Evolutionary conservation across 2,797 vertebrate genomes (phyloP).

Genomic region (Tympanoctomys barrerae): DNA sequence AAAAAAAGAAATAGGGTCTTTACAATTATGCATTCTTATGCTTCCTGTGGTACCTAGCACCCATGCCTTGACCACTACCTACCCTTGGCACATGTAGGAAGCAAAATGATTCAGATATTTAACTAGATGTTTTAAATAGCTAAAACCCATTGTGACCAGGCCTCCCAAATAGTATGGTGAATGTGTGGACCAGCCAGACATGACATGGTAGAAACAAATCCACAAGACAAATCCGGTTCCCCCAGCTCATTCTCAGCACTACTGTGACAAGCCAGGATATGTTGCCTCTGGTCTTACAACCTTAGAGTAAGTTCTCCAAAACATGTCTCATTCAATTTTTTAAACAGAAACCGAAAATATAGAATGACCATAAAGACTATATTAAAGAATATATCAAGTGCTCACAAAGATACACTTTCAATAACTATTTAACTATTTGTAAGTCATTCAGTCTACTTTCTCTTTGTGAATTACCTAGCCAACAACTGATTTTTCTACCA

Average conservation of each 20-base stretch:
- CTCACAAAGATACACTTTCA: conserved; percentile 8
- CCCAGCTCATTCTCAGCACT: background rate
- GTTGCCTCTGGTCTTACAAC: background rate
- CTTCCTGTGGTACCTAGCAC: background rate
- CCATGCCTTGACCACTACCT: background rate
- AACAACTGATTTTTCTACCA: conserved; percentile 34
- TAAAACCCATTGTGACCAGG: background rate
- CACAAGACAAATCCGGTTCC: background rate
- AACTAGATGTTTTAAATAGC: background rate
- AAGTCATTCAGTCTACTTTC: background rate
- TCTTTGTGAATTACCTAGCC: conserved; percentile 6
- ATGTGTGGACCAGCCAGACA: background rate
- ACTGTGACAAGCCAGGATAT: background rate
- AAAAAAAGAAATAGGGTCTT: background rate
- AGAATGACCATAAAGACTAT: background rate
- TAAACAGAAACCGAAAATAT: conserved; percentile 16
- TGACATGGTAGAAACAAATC: conserved; percentile 55
- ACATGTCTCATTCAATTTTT: background rate
- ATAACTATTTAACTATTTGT: conserved; percentile 25
- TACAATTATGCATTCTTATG: background rate
- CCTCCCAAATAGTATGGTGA: background rate
- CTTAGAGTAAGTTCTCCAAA: background rate
- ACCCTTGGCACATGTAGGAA: background rate
- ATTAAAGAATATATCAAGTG: background rate
- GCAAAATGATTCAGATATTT: background rate